A percentile compares a stretch with the other conserved stretches of the same genome.
Evolutionary conservation across 2,113 vertebrate species (phyloP).

Genomic region (Psilopsiagon aymara): DNA sequence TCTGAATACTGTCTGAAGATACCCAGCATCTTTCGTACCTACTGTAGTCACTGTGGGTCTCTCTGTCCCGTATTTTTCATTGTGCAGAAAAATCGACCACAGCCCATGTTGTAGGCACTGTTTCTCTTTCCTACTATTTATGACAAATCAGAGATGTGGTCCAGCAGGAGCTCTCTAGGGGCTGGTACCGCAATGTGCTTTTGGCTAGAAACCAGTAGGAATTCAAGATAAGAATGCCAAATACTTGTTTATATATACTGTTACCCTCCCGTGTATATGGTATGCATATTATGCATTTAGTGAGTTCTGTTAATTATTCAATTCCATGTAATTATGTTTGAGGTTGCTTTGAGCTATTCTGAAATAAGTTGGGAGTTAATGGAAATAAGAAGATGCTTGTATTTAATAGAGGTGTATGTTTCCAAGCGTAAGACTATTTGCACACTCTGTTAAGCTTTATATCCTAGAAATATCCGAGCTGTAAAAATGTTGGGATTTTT

Average conservation of each 20-base stretch:
- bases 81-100: not conserved
- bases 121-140: not conserved
- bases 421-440: not conserved
- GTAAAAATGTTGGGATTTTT: not conserved
- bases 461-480: not conserved
- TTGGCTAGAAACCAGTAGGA: not conserved
- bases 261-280: not conserved
- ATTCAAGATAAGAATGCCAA: not conserved
- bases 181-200: fast-evolving
- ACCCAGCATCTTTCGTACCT: not conserved
- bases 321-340: not conserved
- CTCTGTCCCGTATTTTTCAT: not conserved
- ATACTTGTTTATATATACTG: not conserved
- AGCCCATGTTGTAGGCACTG: not conserved
- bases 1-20: not conserved
- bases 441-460: not conserved
- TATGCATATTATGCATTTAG: not conserved
- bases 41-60: not conserved
- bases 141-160: not conserved
- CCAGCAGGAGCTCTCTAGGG: not conserved
- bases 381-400: not conserved
- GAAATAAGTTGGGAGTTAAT: not conserved
- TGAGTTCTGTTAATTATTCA: not conserved
- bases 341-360: constrained; percentile 9
- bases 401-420: not conserved